Percentiles rank a stretch among this genome's conserved stretches.
Conservation (phyloP, 1,140 invertebrate genomes). For the Magallana ariakensis region DNA sequence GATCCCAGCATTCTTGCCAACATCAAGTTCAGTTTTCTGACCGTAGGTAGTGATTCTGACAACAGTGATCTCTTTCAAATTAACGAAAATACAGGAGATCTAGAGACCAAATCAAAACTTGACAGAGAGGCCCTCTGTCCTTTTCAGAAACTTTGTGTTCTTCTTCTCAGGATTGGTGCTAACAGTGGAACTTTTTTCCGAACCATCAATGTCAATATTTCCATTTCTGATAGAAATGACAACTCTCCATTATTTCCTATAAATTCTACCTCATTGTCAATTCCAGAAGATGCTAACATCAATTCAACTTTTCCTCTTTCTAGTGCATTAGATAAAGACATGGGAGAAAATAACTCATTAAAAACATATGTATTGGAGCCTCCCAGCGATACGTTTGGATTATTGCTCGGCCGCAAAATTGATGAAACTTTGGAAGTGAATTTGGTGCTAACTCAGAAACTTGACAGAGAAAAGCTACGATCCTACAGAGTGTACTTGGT, state of each 20-base stretch:
- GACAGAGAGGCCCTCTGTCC: conserved; percentile 56
- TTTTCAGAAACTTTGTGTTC: conserved; percentile 45
- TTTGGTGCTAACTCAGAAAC: conserved; percentile 60
- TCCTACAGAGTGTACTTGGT: conserved; percentile 93
- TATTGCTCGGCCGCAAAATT: conserved; percentile 61
- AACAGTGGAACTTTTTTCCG: conserved; percentile 50
- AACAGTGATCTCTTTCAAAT: conserved; percentile 39
- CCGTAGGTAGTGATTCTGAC: conserved; percentile 11
- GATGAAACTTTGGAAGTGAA: conserved; percentile 65
- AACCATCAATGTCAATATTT: conserved; percentile 59
- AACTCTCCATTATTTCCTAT: conserved; percentile 58
- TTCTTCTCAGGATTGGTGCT: conserved; percentile 54
- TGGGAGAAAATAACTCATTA: conserved; percentile 64
- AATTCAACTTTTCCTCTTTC: conserved; percentile 58
- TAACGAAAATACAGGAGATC: conserved; percentile 48
- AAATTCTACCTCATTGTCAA: conserved; percentile 47
- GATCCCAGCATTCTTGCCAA: conserved; percentile 34
- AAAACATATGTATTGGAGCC: conserved; percentile 66
- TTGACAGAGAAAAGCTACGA: conserved; percentile 93
- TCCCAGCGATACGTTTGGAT: conserved; percentile 62
- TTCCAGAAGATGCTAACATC: conserved; percentile 57
- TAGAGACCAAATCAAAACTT: conserved; percentile 35
- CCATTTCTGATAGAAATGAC: conserved; percentile 63
- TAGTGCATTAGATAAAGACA: conserved; percentile 60
- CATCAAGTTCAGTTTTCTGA: conserved; percentile 54